Conservation (phyloP, 2,113 vertebrate species). For the Actenoides hombroni region DNA sequence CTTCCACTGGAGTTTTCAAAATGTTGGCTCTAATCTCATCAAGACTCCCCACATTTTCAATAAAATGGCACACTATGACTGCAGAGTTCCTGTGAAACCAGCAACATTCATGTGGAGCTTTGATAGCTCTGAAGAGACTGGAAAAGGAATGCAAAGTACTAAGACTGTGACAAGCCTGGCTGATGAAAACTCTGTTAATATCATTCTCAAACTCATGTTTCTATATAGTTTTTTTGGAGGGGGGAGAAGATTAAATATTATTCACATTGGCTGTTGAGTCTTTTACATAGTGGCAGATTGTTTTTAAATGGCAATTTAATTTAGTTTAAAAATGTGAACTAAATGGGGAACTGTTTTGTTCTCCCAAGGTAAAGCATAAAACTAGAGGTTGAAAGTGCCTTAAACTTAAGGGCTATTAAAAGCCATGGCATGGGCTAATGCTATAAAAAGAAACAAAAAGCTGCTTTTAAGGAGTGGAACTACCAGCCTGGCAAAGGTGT, state of each 20-base stretch:
- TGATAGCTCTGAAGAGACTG: not conserved
- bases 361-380: not conserved
- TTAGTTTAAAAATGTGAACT: not conserved
- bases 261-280: not conserved
- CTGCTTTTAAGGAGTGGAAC: constrained; percentile 18
- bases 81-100: not conserved
- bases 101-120: not conserved
- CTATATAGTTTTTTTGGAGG: not conserved
- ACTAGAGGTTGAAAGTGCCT: not conserved
- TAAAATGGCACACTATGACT: not conserved
- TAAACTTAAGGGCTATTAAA: constrained; percentile 23
- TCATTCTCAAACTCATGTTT: not conserved
- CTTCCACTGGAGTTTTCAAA: not conserved
- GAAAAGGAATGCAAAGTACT: not conserved
- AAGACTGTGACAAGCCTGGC: not conserved
- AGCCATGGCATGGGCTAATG: not conserved
- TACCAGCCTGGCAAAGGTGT: constrained; percentile 28
- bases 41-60: not conserved
- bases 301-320: not conserved
- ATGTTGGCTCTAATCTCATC: not conserved
- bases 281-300: not conserved
- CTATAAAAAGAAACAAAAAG: constrained; percentile 62
- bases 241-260: not conserved
- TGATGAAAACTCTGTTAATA: not conserved
- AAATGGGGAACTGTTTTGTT: not conserved